Percentiles rank a stretch among this genome's conserved stretches.
Evolutionary conservation across 2,797 vertebrate genomes (phyloP).

Genomic region (Myripristis jacobus): DNA sequence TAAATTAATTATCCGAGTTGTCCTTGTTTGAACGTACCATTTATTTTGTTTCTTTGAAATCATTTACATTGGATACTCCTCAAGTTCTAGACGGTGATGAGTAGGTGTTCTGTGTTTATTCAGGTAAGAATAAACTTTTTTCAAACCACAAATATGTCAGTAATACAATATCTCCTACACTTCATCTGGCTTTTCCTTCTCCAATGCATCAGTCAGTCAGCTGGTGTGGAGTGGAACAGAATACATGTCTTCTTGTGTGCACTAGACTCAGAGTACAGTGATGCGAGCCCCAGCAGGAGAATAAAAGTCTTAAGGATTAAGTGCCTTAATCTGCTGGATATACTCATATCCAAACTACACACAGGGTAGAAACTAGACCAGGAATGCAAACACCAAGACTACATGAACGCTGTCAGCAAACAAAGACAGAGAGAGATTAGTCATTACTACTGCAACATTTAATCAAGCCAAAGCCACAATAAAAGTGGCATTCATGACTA

Average conservation of each 20-base stretch:
- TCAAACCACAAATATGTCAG: neutral
- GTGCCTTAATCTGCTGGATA: conserved; percentile 55
- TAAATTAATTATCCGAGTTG: conserved; percentile 8
- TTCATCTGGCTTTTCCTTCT: neutral
- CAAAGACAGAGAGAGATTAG: conserved; percentile 24
- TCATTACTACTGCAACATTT: neutral
- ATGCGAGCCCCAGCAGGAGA: conserved; percentile 30
- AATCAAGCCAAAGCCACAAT: too few relatives aligned
- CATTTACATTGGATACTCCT: conserved; percentile 9
- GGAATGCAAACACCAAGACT: conserved; percentile 16
- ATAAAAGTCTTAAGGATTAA: conserved; percentile 48
- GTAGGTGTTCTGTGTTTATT: conserved; percentile 8
- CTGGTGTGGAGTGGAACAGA: conserved; percentile 8
- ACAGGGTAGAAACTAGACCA: conserved; percentile 47
- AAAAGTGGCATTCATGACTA: too few relatives aligned
- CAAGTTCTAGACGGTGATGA: neutral
- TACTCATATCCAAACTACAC: conserved; percentile 49
- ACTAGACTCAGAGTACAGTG: conserved; percentile 2
- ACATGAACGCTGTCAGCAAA: conserved; percentile 19
- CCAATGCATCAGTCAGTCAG: neutral
- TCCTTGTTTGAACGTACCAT: conserved; percentile 1
- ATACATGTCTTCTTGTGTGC: conserved; percentile 2
- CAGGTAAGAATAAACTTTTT: conserved; percentile 4
- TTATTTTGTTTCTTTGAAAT: neutral
- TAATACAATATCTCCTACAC: neutral